Percentiles rank a stretch among this genome's conserved stretches.
phyloP scores from a whole-genome alignment of 2,113 vertebrate genomes.

The Dermatemys mawii region DNA sequence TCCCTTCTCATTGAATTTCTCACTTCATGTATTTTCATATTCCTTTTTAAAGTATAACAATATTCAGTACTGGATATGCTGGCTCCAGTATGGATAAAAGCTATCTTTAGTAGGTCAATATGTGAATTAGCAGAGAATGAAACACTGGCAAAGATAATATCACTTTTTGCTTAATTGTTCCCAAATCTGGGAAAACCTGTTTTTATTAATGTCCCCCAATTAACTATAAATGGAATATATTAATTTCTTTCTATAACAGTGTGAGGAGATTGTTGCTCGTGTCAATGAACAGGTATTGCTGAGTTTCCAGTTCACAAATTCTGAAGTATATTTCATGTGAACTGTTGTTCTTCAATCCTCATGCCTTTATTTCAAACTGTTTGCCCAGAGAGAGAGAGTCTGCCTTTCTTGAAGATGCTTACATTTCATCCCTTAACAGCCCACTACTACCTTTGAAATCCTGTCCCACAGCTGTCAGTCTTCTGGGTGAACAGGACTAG shows the following conservation, averaged over 20 bases:
- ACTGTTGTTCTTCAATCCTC: no score
- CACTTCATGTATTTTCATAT: not conserved
- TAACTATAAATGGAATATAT: not conserved
- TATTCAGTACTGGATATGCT: not conserved
- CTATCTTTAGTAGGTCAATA: not conserved
- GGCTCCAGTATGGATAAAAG: not conserved
- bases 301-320: not conserved
- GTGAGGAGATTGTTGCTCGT: not conserved
- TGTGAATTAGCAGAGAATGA: not conserved
- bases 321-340: not conserved
- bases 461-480: not conserved
- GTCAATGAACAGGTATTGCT: not conserved
- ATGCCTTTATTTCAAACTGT: no score
- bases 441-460: not conserved
- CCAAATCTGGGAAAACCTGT: accelerated
- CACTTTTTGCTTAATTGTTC: no score
- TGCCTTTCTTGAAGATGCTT: not conserved
- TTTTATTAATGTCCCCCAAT: not conserved
- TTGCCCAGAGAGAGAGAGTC: not conserved
- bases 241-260: not conserved
- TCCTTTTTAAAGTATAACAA: not conserved
- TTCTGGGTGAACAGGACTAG: not conserved
- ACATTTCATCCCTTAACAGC: not conserved
- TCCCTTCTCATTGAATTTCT: not conserved
- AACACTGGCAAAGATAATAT: not conserved